A percentile compares a stretch with the other conserved stretches of the same genome.
These are phyloP conservation scores for Pocillopora meandrina DNA, from an alignment of 92 coral and sea anemone species.

Conservation along the genomic window DNA sequence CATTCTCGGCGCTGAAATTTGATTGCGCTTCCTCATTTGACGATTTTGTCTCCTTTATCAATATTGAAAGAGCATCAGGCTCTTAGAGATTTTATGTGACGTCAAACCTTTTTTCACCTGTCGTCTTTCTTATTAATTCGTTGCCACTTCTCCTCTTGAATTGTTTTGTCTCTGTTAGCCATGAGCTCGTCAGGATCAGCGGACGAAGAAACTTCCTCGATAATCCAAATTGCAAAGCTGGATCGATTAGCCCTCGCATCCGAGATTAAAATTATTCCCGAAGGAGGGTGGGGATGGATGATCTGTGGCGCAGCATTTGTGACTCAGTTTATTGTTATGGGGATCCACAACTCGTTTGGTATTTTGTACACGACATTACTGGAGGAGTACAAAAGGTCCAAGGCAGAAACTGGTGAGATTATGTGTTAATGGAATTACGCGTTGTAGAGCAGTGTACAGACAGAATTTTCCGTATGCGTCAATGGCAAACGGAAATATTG, in stretches of 20 bases:
- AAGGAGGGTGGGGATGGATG: conserved; percentile 76
- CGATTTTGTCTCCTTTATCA: too few relatives aligned
- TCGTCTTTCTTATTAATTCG: not conserved
- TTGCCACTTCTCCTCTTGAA: too few relatives aligned
- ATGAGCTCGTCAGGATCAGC: conserved; percentile 15
- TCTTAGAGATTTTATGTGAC: too few relatives aligned
- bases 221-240: not conserved
- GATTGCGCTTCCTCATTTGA: too few relatives aligned
- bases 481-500: too few relatives aligned
- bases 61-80: too few relatives aligned
- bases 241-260: not conserved
- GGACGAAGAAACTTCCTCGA: not conserved
- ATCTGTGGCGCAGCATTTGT: conserved; percentile 69
- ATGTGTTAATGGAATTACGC: too few relatives aligned
- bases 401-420: conserved; percentile 66
- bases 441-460: too few relatives aligned
- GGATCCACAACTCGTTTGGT: conserved; percentile 86
- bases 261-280: conserved; percentile 26
- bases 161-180: not conserved
- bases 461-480: too few relatives aligned
- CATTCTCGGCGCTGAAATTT: too few relatives aligned
- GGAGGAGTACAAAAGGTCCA: conserved; percentile 62
- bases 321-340: conserved; percentile 78
- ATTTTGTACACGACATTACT: conserved; percentile 63
- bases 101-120: not conserved